Percentiles rank a stretch among this genome's conserved stretches.
phyloP scores from a whole-genome alignment of 2,888 invertebrate species.

The Hemistola chrysoprasaria region DNA sequence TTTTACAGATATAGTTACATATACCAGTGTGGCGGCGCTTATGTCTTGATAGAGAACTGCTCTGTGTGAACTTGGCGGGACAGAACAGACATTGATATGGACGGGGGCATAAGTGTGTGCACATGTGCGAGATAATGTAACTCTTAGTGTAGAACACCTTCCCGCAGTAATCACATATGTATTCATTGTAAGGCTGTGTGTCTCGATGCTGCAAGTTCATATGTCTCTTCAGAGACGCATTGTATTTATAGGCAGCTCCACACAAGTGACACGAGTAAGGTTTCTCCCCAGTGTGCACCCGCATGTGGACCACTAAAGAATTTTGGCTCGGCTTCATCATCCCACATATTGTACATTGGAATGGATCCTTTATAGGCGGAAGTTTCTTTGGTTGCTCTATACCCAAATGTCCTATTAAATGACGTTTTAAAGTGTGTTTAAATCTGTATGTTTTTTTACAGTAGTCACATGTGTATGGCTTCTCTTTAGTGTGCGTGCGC shows the following conservation, averaged over 20 bases:
- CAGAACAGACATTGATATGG: constrained; percentile 66
- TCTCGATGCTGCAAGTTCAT: constrained; percentile 47
- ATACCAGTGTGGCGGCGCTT: constrained; percentile 70
- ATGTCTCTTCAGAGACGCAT: constrained; percentile 63
- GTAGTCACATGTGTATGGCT: constrained; percentile 23
- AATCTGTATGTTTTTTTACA: constrained; percentile 20
- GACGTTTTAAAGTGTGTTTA: constrained; percentile 15
- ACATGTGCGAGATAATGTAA: constrained; percentile 65
- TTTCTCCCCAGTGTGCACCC: constrained; percentile 69
- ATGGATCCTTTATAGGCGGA: constrained; percentile 43
- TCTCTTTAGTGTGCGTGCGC: constrained; percentile 28
- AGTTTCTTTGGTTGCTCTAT: constrained; percentile 15
- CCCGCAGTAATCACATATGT: constrained; percentile 70
- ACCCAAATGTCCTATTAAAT: constrained; percentile 2
- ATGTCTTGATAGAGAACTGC: constrained; percentile 66
- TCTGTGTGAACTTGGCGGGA: constrained; percentile 56
- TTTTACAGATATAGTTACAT: constrained; percentile 59
- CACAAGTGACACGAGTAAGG: constrained; percentile 60
- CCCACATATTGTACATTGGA: constrained; percentile 63
- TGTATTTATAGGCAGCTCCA: constrained; percentile 50
- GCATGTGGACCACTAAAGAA: constrained; percentile 62
- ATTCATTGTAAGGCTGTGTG: constrained; percentile 21
- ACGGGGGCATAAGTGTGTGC: constrained; percentile 65
- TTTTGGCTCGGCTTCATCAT: constrained; percentile 51
- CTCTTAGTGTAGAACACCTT: constrained; percentile 63